These are phyloP conservation scores for Noctua comes DNA, from an alignment of 2,888 invertebrate species.

Conservation along the genomic window DNA sequence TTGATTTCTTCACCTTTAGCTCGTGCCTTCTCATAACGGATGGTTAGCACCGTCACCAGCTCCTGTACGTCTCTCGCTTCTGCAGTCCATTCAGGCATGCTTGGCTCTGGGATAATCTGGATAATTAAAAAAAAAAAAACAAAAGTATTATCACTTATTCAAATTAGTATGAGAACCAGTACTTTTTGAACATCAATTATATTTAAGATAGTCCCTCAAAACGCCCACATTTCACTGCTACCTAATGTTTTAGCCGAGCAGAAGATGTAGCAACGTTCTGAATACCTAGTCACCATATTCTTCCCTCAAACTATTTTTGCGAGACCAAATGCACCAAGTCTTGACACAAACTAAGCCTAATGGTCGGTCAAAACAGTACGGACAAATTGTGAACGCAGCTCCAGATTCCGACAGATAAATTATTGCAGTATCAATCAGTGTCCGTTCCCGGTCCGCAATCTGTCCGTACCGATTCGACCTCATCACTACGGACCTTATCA, in stretches of 20 bases:
- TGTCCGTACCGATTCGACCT: not conserved
- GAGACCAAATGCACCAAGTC: not conserved
- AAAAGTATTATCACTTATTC: not conserved
- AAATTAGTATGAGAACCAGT: too few relatives aligned
- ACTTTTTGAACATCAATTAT: not conserved
- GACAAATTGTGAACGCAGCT: not conserved
- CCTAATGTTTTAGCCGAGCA: not conserved
- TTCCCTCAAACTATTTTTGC: too few relatives aligned
- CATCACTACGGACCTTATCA: not conserved
- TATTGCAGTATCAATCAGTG: not conserved
- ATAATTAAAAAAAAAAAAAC: not conserved
- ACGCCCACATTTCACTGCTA: not conserved
- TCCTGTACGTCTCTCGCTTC: constrained; percentile 86
- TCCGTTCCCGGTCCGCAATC: not conserved
- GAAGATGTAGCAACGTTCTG: not conserved
- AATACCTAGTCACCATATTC: not conserved
- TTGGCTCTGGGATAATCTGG: constrained; percentile 83
- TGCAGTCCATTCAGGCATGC: constrained; percentile 86
- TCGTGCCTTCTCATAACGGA: constrained; percentile 83
- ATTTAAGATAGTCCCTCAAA: not conserved
- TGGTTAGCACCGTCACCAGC: constrained; percentile 82
- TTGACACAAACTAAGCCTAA: not conserved
- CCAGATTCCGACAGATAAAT: not conserved
- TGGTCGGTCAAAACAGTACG: not conserved
- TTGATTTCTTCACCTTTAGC: constrained; percentile 79